Conservation (phyloP, 1,140 invertebrate genomes). For the Sipha flava region DNA sequence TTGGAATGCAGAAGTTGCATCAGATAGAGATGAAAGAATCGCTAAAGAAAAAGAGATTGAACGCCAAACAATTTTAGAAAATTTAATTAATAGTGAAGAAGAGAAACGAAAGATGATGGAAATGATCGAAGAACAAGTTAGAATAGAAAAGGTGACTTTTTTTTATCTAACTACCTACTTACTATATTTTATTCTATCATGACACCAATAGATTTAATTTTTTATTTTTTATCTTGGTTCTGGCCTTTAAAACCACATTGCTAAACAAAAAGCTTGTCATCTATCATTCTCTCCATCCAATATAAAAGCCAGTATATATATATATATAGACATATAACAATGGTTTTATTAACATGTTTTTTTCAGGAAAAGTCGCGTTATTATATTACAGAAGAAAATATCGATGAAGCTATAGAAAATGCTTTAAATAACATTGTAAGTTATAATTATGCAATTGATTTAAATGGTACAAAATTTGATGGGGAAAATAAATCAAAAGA, state of each 20-base stretch:
- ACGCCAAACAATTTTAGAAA: slow-evolving; percentile 45
- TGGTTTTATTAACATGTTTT: slow-evolving; percentile 34
- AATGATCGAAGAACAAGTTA: slow-evolving; percentile 49
- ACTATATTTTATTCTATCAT: no score
- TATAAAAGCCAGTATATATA: background rate
- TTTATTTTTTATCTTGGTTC: no score
- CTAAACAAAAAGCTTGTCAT: background rate
- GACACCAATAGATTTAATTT: no score
- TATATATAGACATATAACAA: no score
- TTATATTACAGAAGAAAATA: slow-evolving; percentile 64
- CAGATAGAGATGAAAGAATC: slow-evolving; percentile 51
- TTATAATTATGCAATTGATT: slow-evolving; percentile 69
- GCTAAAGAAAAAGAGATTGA: slow-evolving; percentile 46
- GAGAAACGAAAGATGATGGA: slow-evolving; percentile 44
- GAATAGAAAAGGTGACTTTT: slow-evolving; percentile 49
- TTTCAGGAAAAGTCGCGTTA: slow-evolving; percentile 50
- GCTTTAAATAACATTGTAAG: slow-evolving; percentile 58
- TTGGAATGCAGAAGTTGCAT: slow-evolving; percentile 61
- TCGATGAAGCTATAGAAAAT: slow-evolving; percentile 67
- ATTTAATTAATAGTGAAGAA: slow-evolving; percentile 43
- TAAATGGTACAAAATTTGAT: slow-evolving; percentile 53
- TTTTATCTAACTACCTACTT: no score
- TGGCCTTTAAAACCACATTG: no score
- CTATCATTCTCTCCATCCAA: background rate
- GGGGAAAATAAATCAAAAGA: slow-evolving; percentile 15